phyloP scores from a whole-genome alignment of 1,140 invertebrate genomes.

The Drosophila neocordata region DNA sequence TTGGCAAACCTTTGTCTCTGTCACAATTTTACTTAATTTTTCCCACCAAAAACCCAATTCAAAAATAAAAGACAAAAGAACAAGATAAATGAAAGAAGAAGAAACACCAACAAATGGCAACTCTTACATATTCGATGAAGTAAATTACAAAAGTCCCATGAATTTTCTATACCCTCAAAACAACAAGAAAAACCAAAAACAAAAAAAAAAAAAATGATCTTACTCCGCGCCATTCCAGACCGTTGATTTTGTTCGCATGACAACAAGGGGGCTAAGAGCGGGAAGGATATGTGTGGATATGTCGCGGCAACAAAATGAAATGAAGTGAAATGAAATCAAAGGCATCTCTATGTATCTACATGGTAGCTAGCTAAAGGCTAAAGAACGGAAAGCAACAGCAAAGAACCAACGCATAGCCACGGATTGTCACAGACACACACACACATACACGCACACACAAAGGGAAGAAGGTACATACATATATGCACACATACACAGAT shows the following conservation, averaged over 20 bases:
- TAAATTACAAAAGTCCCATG: conserved; percentile 55
- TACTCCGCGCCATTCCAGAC: conserved; percentile 66
- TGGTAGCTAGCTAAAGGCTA: neutral
- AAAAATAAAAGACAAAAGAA: conserved; percentile 23
- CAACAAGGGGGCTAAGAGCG: neutral
- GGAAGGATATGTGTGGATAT: conserved; percentile 29
- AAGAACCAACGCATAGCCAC: conserved; percentile 59
- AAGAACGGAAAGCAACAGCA: too few species aligned
- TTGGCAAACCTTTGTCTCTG: conserved; percentile 25
- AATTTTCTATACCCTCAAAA: conserved; percentile 41
- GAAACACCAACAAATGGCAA: neutral
- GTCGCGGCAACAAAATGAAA: conserved; percentile 69
- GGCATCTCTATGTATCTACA: conserved; percentile 50
- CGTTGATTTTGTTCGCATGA: conserved; percentile 43
- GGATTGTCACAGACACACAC: conserved; percentile 29
- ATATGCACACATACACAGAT: neutral
- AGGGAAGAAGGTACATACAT: conserved; percentile 20
- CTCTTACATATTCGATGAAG: conserved; percentile 38
- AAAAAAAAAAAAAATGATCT: conserved; percentile 30
- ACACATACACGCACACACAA: conserved; percentile 33
- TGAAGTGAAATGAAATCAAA: conserved; percentile 80
- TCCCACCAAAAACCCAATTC: neutral
- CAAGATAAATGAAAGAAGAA: conserved; percentile 17
- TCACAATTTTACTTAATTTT: conserved; percentile 28
- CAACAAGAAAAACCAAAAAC: neutral